A percentile compares a stretch with the other conserved stretches of the same genome.
These are phyloP conservation scores for Yponomeuta malinellus DNA, from an alignment of 2,888 invertebrate species.

Conservation along the genomic window DNA sequence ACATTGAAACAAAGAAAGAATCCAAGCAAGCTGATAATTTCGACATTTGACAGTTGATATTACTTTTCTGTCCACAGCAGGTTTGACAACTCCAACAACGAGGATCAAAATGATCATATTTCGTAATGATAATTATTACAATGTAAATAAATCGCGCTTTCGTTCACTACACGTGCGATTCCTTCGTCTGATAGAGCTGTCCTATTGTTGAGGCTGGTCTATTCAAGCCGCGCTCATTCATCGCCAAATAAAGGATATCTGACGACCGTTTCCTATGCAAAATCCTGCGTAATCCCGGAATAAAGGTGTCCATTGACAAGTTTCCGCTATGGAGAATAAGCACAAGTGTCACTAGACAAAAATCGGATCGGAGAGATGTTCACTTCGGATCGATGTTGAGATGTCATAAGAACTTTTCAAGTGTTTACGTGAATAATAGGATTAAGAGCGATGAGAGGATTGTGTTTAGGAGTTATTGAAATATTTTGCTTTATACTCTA, in stretches of 20 bases:
- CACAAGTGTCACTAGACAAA: constrained; percentile 38
- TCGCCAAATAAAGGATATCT: constrained; percentile 40
- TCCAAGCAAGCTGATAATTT: too few relatives aligned
- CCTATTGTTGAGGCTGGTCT: constrained; percentile 44
- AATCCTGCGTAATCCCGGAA: constrained; percentile 69
- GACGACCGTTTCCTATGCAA: constrained; percentile 72
- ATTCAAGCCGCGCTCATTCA: constrained; percentile 54
- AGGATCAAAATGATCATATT: too few relatives aligned
- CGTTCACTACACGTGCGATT: constrained; percentile 51
- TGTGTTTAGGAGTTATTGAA: constrained; percentile 47
- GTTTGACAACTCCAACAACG: too few relatives aligned
- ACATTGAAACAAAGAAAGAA: too few relatives aligned
- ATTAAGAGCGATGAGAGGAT: constrained; percentile 53
- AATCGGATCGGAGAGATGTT: constrained; percentile 44
- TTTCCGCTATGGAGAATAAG: constrained; percentile 49
- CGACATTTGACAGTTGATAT: too few relatives aligned
- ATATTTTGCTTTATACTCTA: constrained; percentile 26
- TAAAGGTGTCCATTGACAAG: constrained; percentile 60
- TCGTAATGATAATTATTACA: too few relatives aligned
- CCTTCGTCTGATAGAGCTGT: constrained; percentile 42
- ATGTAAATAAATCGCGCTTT: constrained; percentile 46
- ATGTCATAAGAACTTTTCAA: constrained; percentile 38
- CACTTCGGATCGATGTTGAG: constrained; percentile 56
- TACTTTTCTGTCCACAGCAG: too few relatives aligned
- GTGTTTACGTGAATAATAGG: constrained; percentile 66